Evolutionary conservation across 1,140 invertebrate genomes (phyloP).

Genomic region (Zaprionus taronus): DNA sequence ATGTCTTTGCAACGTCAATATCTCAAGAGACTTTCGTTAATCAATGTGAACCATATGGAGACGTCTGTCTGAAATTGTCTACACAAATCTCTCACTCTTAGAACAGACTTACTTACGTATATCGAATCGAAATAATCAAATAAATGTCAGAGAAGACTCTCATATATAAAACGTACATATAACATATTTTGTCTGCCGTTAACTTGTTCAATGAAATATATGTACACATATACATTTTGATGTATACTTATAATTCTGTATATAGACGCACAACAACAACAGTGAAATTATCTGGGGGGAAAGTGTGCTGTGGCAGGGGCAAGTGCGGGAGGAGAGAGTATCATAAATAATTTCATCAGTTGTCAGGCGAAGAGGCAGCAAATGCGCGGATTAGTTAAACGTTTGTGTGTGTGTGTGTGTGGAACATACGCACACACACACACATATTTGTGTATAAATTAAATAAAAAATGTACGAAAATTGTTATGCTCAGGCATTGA

Average conservation of each 20-base stretch:
- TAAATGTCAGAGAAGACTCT: constrained; percentile 23
- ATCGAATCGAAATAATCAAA: constrained; percentile 31
- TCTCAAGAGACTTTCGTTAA: neutral
- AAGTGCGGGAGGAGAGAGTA: constrained; percentile 12
- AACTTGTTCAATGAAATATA: constrained; percentile 49
- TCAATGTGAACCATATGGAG: neutral
- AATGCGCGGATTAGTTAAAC: constrained; percentile 48
- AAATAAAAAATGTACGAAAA: constrained; percentile 65
- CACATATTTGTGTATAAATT: constrained; percentile 41
- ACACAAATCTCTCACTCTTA: constrained; percentile 9
- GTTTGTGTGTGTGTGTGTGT: neutral
- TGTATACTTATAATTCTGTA: neutral
- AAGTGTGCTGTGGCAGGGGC: neutral
- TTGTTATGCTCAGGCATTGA: constrained; percentile 30
- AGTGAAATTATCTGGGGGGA: constrained; percentile 3
- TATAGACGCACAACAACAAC: constrained; percentile 14
- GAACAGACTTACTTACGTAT: constrained; percentile 14
- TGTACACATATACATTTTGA: constrained; percentile 21
- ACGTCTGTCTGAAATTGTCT: neutral
- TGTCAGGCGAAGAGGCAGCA: constrained; percentile 50
- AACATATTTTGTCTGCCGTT: constrained; percentile 32
- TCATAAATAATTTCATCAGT: constrained; percentile 80
- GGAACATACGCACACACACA: neutral
- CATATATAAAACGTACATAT: constrained; percentile 24
- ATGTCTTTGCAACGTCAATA: neutral